A percentile compares a stretch with the other conserved stretches of the same genome.
phyloP scores from a whole-genome alignment of 2,888 invertebrate species.

The Coenonympha arcania region DNA sequence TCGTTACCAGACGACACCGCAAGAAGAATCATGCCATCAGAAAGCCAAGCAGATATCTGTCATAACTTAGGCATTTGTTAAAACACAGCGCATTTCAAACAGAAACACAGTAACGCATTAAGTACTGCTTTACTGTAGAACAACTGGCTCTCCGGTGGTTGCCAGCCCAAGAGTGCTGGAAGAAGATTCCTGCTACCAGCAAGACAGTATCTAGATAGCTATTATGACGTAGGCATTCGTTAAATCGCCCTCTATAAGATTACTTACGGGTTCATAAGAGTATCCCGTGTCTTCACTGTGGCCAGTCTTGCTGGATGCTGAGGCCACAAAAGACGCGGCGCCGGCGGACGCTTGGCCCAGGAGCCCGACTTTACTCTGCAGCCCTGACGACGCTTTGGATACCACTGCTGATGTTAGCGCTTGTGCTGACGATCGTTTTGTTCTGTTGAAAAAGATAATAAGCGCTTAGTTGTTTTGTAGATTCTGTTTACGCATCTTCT shows the following conservation, averaged over 20 bases:
- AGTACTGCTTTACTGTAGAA: too few relatives aligned
- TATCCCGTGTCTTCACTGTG: conserved; percentile 56
- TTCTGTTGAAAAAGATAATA: conserved; percentile 36
- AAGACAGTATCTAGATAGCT: too few relatives aligned
- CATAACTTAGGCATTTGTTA: too few relatives aligned
- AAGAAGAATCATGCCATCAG: too few relatives aligned
- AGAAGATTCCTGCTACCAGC: too few relatives aligned
- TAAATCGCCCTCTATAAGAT: neutral
- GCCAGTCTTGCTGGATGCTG: conserved; percentile 65
- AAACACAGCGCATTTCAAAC: too few relatives aligned
- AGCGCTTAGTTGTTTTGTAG: neutral
- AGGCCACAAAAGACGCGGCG: conserved; percentile 59
- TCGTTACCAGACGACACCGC: too few relatives aligned
- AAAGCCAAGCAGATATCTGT: too few relatives aligned
- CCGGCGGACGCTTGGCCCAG: conserved; percentile 74
- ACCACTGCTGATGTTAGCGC: conserved; percentile 56
- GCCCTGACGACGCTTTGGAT: conserved; percentile 61
- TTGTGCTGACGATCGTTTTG: conserved; percentile 66
- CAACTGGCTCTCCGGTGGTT: too few relatives aligned
- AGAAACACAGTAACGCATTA: too few relatives aligned
- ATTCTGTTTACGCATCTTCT: neutral
- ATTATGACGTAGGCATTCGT: too few relatives aligned
- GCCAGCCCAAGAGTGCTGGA: too few relatives aligned
- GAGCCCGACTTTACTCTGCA: conserved; percentile 71
- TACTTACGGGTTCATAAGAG: conserved; percentile 59